Base-by-base conservation (phyloP, 2,797 vertebrate species). In the Thaleichthys pacificus region DNA sequence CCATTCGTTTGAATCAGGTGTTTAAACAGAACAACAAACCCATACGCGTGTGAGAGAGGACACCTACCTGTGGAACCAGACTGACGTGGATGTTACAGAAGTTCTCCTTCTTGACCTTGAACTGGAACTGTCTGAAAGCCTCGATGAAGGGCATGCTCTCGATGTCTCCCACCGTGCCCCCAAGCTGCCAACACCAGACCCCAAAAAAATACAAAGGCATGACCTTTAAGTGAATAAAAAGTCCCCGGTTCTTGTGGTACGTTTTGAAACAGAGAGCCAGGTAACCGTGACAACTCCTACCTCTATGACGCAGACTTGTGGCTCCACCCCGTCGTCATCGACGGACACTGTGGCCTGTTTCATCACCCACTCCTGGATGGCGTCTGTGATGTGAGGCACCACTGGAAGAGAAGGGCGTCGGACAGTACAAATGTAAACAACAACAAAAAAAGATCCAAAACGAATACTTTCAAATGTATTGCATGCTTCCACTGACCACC, bases 101-200 rank as follows among this genome's bases (percentile, higher is more conserved):
- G 82, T 98, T 99, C 85, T 99, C 96, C 66, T 79, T 93, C 79
- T 95, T 97, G 85, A 95, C 97, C 85, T 99, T 98, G 91, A 98
- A 99, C 86, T 98, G 96, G 89, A 99, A 98, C 88, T 98, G 97
- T 11, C 97, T 95, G 91, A 98, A 98, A 49, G 96, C 96, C 82
- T 99, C 97, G 0, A 98, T 95, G 85, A 98, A 99, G 11, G 97
- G 96, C 96, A 98, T 99, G 89, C 97, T 99, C 87, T 99, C 96
- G 0, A 98, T 99, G 83, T 98, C 96, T 0, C 97, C 96, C 0
- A 99, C 97, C 0, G 96, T 98, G 32, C 97, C 97, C 8, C 97
- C 97, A 0, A 98, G 93, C 97, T 98, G 83, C 66, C 81, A 67
- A 87, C 78, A 80, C 62, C 3, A 85, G 5, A 73, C 68, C 5